These are phyloP conservation scores for Crotalus tigris DNA, from an alignment of 2,113 vertebrate genomes.

Conservation along the genomic window DNA sequence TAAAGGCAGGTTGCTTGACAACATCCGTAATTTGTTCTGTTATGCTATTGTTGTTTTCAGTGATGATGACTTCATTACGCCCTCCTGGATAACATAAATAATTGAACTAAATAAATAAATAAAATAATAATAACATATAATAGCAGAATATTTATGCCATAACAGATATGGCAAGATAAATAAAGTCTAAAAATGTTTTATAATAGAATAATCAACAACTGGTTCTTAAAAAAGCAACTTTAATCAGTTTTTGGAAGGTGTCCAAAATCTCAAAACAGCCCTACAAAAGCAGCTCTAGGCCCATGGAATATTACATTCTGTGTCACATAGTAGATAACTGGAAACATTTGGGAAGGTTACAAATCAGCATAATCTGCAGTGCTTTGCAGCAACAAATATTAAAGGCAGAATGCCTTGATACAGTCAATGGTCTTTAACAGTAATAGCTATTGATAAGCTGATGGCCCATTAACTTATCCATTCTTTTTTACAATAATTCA, in stretches of 20 bases:
- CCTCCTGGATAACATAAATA: constrained; percentile 61
- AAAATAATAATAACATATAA: neutral
- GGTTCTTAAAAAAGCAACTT: neutral
- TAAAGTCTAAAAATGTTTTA: neutral
- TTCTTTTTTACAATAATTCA: neutral
- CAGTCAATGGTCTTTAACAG: neutral
- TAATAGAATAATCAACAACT: neutral
- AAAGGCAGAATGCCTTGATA: neutral
- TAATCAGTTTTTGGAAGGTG: neutral
- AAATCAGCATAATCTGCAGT: neutral
- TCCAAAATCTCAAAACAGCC: neutral
- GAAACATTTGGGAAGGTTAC: neutral
- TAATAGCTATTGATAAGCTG: neutral
- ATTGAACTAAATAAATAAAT: neutral
- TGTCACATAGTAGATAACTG: neutral
- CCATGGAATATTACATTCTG: neutral
- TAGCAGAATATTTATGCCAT: neutral
- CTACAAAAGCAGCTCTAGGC: neutral
- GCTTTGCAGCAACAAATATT: neutral
- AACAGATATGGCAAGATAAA: neutral
- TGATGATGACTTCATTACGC: constrained; percentile 90
- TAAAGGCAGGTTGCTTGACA: constrained; percentile 98
- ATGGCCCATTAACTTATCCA: neutral
- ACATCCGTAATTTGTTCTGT: constrained; percentile 99
- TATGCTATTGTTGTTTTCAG: constrained; percentile 97